These are phyloP conservation scores for Phlogophora meticulosa DNA, from an alignment of 2,888 invertebrate genomes.

Conservation along the genomic window DNA sequence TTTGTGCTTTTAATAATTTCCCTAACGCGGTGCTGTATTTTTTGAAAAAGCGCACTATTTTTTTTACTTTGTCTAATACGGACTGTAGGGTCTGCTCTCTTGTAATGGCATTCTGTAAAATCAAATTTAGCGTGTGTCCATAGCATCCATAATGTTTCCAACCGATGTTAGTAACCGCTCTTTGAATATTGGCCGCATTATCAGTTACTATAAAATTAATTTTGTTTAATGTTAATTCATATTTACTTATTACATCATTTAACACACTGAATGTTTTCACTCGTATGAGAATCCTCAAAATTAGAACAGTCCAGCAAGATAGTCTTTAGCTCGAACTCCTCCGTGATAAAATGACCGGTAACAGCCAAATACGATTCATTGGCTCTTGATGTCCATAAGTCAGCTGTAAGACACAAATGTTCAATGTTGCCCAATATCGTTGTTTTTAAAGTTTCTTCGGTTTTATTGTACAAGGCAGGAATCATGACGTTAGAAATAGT, in stretches of 20 bases:
- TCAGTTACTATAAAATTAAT: too few species aligned
- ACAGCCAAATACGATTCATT: constrained; percentile 3
- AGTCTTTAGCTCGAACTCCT: neutral
- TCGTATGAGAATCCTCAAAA: constrained; percentile 7
- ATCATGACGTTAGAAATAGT: neutral
- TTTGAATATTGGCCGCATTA: too few species aligned
- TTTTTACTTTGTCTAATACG: too few species aligned
- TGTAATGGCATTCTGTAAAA: too few species aligned
- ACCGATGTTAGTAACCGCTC: too few species aligned
- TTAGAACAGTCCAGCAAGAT: neutral
- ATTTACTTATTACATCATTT: neutral
- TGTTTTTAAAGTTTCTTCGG: constrained; percentile 12
- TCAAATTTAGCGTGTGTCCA: too few species aligned
- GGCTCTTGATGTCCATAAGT: neutral
- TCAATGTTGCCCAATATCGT: too few species aligned
- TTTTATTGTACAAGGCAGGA: constrained; percentile 13
- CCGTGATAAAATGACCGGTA: neutral
- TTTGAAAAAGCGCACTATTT: constrained; percentile 2
- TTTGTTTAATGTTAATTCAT: too few species aligned
- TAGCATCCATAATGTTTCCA: too few species aligned
- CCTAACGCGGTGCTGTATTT: neutral
- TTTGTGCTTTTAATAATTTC: constrained; percentile 5
- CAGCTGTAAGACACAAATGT: neutral
- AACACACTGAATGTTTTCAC: constrained; percentile 4
- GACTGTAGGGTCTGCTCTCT: too few species aligned